Evolutionary conservation across 2,113 vertebrate species (phyloP).

Genomic region (Antechinus flavipes): DNA sequence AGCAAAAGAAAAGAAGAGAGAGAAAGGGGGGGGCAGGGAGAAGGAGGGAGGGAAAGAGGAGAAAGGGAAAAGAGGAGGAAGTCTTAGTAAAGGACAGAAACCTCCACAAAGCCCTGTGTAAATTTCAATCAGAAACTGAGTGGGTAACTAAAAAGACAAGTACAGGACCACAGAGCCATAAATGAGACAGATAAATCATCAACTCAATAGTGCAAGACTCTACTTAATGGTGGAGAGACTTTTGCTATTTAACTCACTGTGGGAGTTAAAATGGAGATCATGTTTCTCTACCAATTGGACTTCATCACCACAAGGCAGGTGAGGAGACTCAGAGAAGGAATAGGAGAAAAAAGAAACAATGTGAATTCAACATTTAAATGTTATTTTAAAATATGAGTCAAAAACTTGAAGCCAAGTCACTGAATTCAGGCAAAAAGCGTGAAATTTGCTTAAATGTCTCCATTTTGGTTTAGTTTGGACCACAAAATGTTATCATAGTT

Average conservation of each 20-base stretch:
- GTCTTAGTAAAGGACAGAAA: background rate
- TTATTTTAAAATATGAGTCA: constrained; percentile 69
- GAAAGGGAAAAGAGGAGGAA: background rate
- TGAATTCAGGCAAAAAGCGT: constrained; percentile 49
- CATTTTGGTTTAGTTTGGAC: constrained; percentile 72
- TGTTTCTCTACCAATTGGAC: background rate
- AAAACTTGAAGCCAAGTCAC: constrained; percentile 51
- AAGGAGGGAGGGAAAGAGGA: no score
- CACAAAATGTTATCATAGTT: constrained; percentile 39
- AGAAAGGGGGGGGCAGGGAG: no score
- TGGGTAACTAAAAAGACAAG: constrained; percentile 41
- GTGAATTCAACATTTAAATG: constrained; percentile 61
- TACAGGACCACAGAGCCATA: background rate
- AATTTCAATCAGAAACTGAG: constrained; percentile 57
- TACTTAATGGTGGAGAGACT: background rate
- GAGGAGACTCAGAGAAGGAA: constrained; percentile 27
- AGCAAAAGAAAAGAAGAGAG: background rate
- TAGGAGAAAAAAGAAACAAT: constrained; percentile 25
- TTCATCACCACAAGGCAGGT: constrained; percentile 26
- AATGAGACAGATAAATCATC: background rate
- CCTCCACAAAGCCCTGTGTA: background rate
- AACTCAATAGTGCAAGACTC: background rate
- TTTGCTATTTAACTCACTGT: background rate
- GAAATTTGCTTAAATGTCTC: constrained; percentile 72
- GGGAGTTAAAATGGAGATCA: constrained; percentile 31